Base-by-base conservation (phyloP, 2,113 vertebrate species). In the Reinhardtius hippoglossoides region DNA sequence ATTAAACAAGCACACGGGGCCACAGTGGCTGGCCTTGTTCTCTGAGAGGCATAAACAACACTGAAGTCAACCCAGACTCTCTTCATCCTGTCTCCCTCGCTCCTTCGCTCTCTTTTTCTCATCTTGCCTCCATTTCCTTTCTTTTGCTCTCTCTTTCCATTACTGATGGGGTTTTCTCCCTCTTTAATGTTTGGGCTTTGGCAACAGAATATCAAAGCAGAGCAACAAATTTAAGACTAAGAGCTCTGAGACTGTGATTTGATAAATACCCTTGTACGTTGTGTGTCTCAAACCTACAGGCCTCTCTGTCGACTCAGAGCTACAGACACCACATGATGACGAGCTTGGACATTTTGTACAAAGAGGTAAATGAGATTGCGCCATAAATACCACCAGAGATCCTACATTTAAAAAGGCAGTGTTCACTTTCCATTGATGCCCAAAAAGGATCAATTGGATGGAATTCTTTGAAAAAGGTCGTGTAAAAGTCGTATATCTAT, bases 321-420 rank as follows among this genome's bases (percentile, higher is more conserved):
- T 98, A 96, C 42, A 76, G 92, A n/a, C 71, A 74, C 66, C 90
- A 97, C 70, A 82, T 98, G 79, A 94, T 83, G 72, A 89, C 94
- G 2, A 88, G 96, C 82, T 87, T 98, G 93, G 95, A 97, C 84
- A 86, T 97, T 23, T 90, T 99, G 61, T 96, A 96, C 31, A 4
- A 92, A 27, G 94, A 98, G 96, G 98, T 98, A 93, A 89, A 88
- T 44, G 1, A 4, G 13, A 18, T 18, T 16, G 16, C 1, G 13
- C 44, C 13, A 48, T 18, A 48, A 48, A 48, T 6, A 18, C 44
- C 44, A 48, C 9, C 18, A 54, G 18, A 16, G 18, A n/a, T 46
- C 44, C 14, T 46, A 1, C 15, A 50, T 4, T 50, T 6, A 50
- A 50, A 40, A 50, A 58, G 24, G 20, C 5, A 14, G 14, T 21